A percentile compares a stretch with the other conserved stretches of the same genome.
Evolutionary conservation across 2,888 invertebrate genomes (phyloP).

Genomic region (Pyrrhosoma nymphula): DNA sequence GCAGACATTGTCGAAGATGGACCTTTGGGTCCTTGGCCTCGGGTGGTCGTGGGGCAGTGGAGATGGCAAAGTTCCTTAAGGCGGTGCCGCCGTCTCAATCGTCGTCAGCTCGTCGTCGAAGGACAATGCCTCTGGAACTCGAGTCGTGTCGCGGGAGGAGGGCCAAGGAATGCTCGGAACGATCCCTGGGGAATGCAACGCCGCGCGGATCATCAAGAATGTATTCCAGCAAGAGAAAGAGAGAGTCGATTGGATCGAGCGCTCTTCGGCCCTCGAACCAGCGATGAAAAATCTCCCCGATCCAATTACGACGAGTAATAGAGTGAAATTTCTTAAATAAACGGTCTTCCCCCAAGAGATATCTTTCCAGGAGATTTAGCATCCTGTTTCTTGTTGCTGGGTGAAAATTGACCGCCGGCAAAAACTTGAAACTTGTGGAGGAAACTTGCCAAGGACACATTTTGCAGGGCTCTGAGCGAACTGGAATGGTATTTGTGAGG

Average conservation of each 20-base stretch:
- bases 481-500: background rate
- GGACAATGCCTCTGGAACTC: background rate
- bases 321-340: background rate
- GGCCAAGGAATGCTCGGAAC: background rate
- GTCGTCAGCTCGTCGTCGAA: too few relatives aligned
- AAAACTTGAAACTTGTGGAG: background rate
- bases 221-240: background rate
- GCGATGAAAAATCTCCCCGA: conserved; percentile 12
- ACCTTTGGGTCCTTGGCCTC: too few relatives aligned
- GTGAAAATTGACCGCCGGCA: background rate
- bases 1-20: too few relatives aligned
- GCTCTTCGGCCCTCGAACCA: background rate
- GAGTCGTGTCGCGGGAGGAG: background rate
- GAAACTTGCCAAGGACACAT: background rate
- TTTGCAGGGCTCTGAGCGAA: background rate
- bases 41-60: too few relatives aligned
- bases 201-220: too few relatives aligned
- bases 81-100: too few relatives aligned
- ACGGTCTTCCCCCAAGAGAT: background rate
- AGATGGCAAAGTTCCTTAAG: too few relatives aligned
- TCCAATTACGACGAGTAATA: background rate
- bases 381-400: background rate
- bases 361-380: background rate
- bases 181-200: background rate
- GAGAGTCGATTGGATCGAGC: background rate